phyloP scores from a whole-genome alignment of 2,113 vertebrate genomes.

The Bubo bubo region DNA sequence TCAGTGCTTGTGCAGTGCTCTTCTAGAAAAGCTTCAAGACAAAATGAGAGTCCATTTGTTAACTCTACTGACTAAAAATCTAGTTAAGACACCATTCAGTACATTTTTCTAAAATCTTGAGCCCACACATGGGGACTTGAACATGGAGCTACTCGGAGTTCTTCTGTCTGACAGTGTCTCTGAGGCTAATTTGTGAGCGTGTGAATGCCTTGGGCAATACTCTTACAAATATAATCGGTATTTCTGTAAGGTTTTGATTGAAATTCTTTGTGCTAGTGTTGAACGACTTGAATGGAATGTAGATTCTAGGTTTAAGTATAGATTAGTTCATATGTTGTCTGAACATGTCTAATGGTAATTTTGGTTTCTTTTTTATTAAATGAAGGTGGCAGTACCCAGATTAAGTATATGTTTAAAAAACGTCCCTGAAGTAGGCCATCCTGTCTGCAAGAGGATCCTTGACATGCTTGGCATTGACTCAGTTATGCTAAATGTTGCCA shows the following conservation, averaged over 20 bases:
- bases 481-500: slow-evolving; percentile 54
- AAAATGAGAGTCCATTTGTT: neutral
- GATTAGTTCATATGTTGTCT: neutral
- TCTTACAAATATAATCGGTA: neutral
- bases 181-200: neutral
- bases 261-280: neutral
- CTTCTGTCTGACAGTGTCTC: neutral
- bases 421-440: neutral
- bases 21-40: neutral
- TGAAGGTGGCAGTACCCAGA: neutral
- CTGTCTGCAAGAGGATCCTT: slow-evolving; percentile 53
- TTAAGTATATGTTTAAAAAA: neutral
- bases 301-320: neutral
- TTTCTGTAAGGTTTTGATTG: neutral
- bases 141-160: neutral
- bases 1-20: neutral
- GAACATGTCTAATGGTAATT: neutral
- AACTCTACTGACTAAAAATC: neutral
- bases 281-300: neutral
- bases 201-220: neutral
- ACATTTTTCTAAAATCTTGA: neutral
- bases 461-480: slow-evolving; percentile 54
- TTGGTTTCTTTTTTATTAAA: neutral
- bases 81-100: too few relatives aligned
- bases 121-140: accelerated